Conservation (phyloP, 1,140 invertebrate species). For the Mesaphorura yosii region DNA sequence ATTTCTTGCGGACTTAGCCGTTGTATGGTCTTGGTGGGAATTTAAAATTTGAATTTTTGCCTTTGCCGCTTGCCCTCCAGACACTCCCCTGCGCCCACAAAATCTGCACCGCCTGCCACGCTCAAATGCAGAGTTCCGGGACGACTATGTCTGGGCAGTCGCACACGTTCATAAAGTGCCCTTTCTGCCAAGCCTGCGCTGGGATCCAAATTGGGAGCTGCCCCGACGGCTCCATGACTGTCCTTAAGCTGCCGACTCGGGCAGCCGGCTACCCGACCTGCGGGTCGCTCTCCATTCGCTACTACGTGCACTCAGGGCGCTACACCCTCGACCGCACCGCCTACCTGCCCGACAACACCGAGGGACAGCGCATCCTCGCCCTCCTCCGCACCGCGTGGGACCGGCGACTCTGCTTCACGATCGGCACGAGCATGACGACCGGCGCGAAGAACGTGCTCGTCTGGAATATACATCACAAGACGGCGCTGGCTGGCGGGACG, state of each 20-base stretch:
- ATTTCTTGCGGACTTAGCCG: too few relatives aligned
- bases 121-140: neutral
- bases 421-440: conserved; percentile 6
- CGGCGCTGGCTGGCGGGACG: neutral
- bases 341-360: neutral
- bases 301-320: neutral
- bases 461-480: conserved; percentile 12
- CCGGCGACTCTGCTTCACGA: conserved; percentile 2
- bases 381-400: conserved; percentile 5
- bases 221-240: conserved; percentile 3
- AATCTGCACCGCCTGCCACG: neutral
- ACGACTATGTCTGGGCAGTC: conserved; percentile 6
- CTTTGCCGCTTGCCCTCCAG: conserved; percentile 41
- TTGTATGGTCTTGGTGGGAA: too few relatives aligned
- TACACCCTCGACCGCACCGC: neutral
- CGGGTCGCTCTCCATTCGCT: neutral
- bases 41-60: too few relatives aligned
- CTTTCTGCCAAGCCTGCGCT: neutral
- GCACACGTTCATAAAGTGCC: conserved; percentile 5
- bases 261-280: neutral
- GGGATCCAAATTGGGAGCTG: conserved; percentile 6
- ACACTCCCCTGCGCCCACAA: neutral
- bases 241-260: neutral
- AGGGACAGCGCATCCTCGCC: neutral
- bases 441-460: neutral